Conservation (phyloP, 1,140 invertebrate genomes). For the Hyles euphorbiae region DNA sequence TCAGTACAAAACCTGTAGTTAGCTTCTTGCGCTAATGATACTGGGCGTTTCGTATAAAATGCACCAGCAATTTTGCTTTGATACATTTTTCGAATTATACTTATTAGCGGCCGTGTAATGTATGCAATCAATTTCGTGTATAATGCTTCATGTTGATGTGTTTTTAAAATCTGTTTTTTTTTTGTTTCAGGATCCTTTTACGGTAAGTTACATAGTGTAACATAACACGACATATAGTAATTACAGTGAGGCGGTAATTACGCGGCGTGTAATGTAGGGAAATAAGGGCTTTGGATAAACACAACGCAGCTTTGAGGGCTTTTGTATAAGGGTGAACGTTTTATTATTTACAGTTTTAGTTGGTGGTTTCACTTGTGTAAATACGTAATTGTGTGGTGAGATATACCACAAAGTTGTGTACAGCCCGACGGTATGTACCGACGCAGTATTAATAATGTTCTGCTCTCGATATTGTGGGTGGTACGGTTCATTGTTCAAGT, state of each 20-base stretch:
- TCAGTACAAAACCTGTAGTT: conserved; percentile 7
- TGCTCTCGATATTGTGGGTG: too few relatives aligned
- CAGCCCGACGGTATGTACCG: too few relatives aligned
- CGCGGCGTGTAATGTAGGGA: neutral
- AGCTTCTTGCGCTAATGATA: conserved; percentile 7
- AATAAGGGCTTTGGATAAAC: conserved; percentile 5
- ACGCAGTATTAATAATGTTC: too few relatives aligned
- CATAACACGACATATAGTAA: conserved; percentile 5
- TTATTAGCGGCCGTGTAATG: conserved; percentile 13
- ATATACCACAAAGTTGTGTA: too few relatives aligned
- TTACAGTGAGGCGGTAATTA: conserved; percentile 7
- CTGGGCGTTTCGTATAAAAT: conserved; percentile 3
- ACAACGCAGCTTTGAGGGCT: neutral
- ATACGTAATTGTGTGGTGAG: too few relatives aligned
- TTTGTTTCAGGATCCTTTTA: conserved; percentile 70
- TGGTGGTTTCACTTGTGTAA: too few relatives aligned
- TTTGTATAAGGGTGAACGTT: too few relatives aligned
- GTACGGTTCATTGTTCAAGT: too few relatives aligned
- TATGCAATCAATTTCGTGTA: conserved; percentile 11
- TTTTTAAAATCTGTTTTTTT: conserved; percentile 18
- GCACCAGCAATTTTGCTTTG: neutral
- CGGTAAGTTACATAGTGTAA: conserved; percentile 38
- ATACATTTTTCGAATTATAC: conserved; percentile 8
- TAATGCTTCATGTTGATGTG: neutral
- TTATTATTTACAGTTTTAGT: too few relatives aligned